These are phyloP conservation scores for Chironomus riparius DNA, from an alignment of 2,888 invertebrate genomes.

Conservation along the genomic window DNA sequence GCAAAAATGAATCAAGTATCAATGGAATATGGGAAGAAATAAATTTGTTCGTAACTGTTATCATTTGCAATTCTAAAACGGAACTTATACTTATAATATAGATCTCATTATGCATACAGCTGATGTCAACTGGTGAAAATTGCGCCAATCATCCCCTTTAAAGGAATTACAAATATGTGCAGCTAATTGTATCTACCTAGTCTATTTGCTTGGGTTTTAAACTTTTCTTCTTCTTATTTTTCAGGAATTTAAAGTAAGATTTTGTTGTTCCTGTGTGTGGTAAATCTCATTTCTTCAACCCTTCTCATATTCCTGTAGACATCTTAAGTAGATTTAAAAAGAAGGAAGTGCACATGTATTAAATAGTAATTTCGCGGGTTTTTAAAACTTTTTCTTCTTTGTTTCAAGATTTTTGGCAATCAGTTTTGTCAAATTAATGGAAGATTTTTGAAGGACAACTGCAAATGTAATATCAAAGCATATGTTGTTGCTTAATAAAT, in stretches of 20 bases:
- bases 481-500: neutral
- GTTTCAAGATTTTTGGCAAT: neutral
- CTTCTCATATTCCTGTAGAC: neutral
- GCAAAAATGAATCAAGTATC: neutral
- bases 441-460: no score
- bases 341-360: slow-evolving; percentile 3
- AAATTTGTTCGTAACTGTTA: neutral
- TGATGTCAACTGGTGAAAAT: slow-evolving; percentile 1
- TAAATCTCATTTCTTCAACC: neutral
- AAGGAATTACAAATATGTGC: neutral
- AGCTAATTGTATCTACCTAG: slow-evolving; percentile 1
- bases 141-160: slow-evolving; percentile 13
- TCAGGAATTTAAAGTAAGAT: slow-evolving; percentile 10
- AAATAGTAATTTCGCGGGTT: slow-evolving; percentile 5
- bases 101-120: neutral
- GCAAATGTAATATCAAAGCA: neutral
- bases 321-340: neutral
- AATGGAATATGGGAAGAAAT: neutral
- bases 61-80: slow-evolving; percentile 3
- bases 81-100: neutral
- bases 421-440: neutral
- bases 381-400: neutral
- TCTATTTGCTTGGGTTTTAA: neutral
- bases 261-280: neutral
- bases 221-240: slow-evolving; percentile 10